Evolutionary conservation across 35 echinoderm and acorn worm species (phyloP), one percentile per base, ranked within the genome.

Genomic region (Ptychodera flava): DNA sequence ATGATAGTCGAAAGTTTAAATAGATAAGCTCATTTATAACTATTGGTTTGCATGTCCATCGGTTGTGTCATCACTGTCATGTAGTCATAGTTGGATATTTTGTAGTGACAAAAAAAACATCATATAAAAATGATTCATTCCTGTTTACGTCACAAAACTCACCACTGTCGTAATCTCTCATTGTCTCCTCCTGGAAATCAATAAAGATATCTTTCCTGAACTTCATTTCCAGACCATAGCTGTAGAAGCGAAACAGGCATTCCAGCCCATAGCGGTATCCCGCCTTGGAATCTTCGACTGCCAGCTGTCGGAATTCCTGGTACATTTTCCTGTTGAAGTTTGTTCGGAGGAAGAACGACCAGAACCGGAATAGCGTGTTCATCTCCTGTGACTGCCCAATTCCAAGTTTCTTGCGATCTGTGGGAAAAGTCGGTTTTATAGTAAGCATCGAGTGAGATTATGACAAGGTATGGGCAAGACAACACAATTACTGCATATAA

Each of bases 271-370:
- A 99, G 34, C 96, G 90, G 82, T 99, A 99, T 28, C 96, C 96
- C 0, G 90, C 90, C 45, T 85, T 88, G 83, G 90, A 77, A 79
- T 99, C 96, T 82, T 99, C 96, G 52, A 99, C 77, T 0, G 96
- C 90, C 78, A 99, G 86, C 30, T 94, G 91, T 2, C 85, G 79
- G 86, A 99, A 99, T 88, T 99, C 96, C 78, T 99, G 90, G 90
- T 99, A 99, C 96, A 99, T 99, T 79, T 99, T 99, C 52, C 88
- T 85, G 93, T 99, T 99, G 91, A 92, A 99, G 83, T 99, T 99
- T 35, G 90, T 92, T 31, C 96, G 96, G 38, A 99, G 88, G 83
- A 99, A 99, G 96, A 99, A 99, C 30, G 96, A 99, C 96, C 96
- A 99, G 92, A 99, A 99, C 1, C 96, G 88, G 85, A 99, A 99